phyloP scores from a whole-genome alignment of 2,888 invertebrate species.

The Hypomecis atomaria region DNA sequence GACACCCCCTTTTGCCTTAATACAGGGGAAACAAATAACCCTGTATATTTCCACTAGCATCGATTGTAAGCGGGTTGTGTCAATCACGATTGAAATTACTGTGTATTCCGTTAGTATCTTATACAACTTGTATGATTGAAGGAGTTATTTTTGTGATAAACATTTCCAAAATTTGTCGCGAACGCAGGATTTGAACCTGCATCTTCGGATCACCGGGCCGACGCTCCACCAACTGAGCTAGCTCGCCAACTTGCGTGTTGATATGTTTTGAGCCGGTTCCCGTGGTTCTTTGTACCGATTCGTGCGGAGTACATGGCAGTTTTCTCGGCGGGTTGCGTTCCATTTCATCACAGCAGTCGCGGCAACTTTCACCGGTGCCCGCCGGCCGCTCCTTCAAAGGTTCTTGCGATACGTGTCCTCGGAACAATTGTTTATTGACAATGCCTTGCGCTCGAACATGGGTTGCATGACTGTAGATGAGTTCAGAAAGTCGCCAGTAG shows the following conservation, averaged over 20 bases:
- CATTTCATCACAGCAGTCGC: conserved; percentile 39
- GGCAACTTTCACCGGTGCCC: conserved; percentile 44
- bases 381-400: conserved; percentile 29
- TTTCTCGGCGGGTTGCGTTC: conserved; percentile 20
- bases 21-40: too few species aligned
- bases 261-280: not conserved
- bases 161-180: too few species aligned
- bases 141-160: too few species aligned
- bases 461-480: not conserved
- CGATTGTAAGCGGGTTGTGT: too few species aligned
- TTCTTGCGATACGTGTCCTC: conserved; percentile 32
- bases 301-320: conserved; percentile 3
- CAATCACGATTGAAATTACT: too few species aligned
- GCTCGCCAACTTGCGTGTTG: not conserved
- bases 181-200: too few species aligned
- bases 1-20: too few species aligned
- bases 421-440: conserved; percentile 21
- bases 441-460: conserved; percentile 9
- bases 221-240: not conserved
- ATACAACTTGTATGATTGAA: too few species aligned
- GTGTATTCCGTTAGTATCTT: too few species aligned
- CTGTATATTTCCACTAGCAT: too few species aligned
- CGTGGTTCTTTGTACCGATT: not conserved
- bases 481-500: not conserved
- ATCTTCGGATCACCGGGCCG: too few species aligned